Percentiles rank a stretch among this genome's conserved stretches.
phyloP scores from a whole-genome alignment of 2,888 invertebrate species.

The Clanis bilineata region DNA sequence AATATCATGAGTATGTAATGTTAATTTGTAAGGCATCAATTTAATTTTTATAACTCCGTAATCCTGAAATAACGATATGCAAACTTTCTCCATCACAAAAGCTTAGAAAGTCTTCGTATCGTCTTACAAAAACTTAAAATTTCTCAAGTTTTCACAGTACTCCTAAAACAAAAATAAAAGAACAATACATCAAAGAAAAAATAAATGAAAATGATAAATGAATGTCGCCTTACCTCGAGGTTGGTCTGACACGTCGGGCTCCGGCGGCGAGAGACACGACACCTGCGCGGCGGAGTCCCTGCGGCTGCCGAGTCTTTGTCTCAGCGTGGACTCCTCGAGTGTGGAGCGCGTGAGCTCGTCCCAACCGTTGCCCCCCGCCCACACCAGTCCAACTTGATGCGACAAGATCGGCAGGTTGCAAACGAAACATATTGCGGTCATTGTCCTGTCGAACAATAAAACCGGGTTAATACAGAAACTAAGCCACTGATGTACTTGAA shows the following conservation, averaged over 20 bases:
- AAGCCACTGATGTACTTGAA: background rate
- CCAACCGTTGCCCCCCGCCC: conserved; percentile 97
- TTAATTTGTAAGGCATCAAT: background rate
- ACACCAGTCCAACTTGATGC: conserved; percentile 96
- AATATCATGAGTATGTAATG: too few species aligned
- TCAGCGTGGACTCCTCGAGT: conserved; percentile 91
- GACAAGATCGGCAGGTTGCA: conserved; percentile 97
- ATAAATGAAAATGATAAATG: background rate
- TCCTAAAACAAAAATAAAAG: background rate
- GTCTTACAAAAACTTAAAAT: background rate
- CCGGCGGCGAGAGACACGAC: conserved; percentile 91
- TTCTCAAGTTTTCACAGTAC: background rate
- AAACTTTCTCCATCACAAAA: background rate
- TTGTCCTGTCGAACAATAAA: conserved; percentile 86
- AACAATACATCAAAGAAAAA: background rate
- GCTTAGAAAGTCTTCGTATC: background rate
- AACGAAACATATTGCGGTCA: conserved; percentile 97
- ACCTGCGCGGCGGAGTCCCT: conserved; percentile 96
- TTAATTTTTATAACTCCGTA: too few species aligned
- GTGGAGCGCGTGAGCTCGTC: conserved; percentile 95
- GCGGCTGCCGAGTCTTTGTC: conserved; percentile 92
- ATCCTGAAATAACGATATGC: background rate
- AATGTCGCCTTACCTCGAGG: conserved; percentile 54
- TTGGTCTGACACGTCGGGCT: conserved; percentile 86
- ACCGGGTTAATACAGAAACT: conserved; percentile 14